phyloP scores from a whole-genome alignment of 1,140 invertebrate genomes.

The Cotesia chilonis region DNA sequence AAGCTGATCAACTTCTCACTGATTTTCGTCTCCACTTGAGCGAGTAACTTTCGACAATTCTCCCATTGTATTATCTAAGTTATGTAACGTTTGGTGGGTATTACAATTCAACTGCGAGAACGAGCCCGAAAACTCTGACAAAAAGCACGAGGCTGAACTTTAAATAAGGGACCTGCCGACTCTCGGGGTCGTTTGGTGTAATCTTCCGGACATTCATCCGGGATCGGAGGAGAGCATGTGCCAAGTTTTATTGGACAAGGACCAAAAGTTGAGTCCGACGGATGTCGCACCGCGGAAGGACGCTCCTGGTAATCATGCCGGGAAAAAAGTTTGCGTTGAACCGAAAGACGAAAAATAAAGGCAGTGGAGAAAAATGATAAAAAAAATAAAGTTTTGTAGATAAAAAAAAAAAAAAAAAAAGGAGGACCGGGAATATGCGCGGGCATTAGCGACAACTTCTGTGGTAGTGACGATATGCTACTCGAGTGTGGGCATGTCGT shows the following conservation, averaged over 20 bases:
- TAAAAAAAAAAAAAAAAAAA: too few relatives aligned
- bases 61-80: constrained; percentile 34
- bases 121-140: too few relatives aligned
- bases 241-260: constrained; percentile 60
- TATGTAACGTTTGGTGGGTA: constrained; percentile 46
- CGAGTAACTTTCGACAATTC: constrained; percentile 19
- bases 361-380: background rate
- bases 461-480: constrained; percentile 17
- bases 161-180: constrained; percentile 9
- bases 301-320: constrained; percentile 49
- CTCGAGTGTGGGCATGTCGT: background rate
- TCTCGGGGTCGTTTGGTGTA: constrained; percentile 43
- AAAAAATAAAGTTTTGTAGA: background rate
- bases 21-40: constrained; percentile 8
- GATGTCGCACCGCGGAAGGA: constrained; percentile 24
- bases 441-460: constrained; percentile 1
- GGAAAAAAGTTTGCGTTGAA: constrained; percentile 47
- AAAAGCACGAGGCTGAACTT: too few relatives aligned
- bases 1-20: constrained; percentile 18
- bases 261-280: constrained; percentile 57
- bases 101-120: too few relatives aligned
- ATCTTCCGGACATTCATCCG: constrained; percentile 60
- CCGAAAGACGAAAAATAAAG: constrained; percentile 32
- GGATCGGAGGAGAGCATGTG: constrained; percentile 52
- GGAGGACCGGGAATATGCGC: too few relatives aligned